phyloP scores from a whole-genome alignment of 2,888 invertebrate genomes.

The Malthinus seriepunctatus region DNA sequence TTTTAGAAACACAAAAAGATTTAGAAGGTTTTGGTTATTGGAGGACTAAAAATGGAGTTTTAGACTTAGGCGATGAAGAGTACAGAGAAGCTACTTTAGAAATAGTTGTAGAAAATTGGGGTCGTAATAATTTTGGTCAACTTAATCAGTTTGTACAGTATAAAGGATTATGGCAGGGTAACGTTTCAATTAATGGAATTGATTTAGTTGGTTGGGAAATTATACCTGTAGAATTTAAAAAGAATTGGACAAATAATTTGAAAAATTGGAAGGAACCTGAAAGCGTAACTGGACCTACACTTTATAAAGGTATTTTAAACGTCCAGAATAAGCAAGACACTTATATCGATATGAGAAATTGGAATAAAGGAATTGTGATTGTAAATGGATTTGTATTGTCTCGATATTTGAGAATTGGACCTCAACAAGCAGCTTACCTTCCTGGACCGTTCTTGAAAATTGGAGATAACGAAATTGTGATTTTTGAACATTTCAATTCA shows the following conservation, averaged over 20 bases:
- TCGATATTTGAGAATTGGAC: slow-evolving; percentile 82
- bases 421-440: slow-evolving; percentile 79
- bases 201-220: slow-evolving; percentile 54
- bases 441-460: slow-evolving; percentile 71
- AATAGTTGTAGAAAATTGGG: slow-evolving; percentile 74
- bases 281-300: slow-evolving; percentile 55
- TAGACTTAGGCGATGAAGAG: slow-evolving; percentile 40
- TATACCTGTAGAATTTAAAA: slow-evolving; percentile 56
- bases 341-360: slow-evolving; percentile 74
- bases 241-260: slow-evolving; percentile 50
- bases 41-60: slow-evolving; percentile 43
- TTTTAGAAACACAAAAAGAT: slow-evolving; percentile 40
- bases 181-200: slow-evolving; percentile 53
- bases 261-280: slow-evolving; percentile 49
- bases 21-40: slow-evolving; percentile 53
- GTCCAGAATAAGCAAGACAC: slow-evolving; percentile 67
- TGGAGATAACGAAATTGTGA: slow-evolving; percentile 49
- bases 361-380: slow-evolving; percentile 86
- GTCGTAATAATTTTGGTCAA: slow-evolving; percentile 66
- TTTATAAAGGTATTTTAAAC: slow-evolving; percentile 60
- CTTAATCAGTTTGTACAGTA: slow-evolving; percentile 51
- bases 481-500: slow-evolving; percentile 45
- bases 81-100: slow-evolving; percentile 47
- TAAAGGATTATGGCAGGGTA: slow-evolving; percentile 53
- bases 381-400: slow-evolving; percentile 87